phyloP scores from a whole-genome alignment of 2,113 vertebrate genomes.

The Dipodomys stephensi region DNA sequence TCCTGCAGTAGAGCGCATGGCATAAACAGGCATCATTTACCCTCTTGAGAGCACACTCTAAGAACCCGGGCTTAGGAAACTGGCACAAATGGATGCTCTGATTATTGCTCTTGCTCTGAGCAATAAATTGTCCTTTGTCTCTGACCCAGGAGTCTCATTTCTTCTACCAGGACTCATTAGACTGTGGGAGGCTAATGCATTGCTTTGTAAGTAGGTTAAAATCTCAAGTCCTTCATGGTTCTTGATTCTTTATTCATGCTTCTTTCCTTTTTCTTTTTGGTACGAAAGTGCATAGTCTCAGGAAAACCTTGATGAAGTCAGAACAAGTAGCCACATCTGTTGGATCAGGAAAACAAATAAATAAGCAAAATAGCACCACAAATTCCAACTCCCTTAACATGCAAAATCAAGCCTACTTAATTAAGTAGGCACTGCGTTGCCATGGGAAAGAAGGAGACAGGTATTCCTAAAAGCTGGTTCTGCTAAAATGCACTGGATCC shows the following conservation, averaged over 20 bases:
- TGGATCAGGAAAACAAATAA: conserved; percentile 12
- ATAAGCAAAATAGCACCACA: neutral
- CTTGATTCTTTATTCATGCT: neutral
- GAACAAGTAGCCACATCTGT: neutral
- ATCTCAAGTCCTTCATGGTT: conserved; percentile 33
- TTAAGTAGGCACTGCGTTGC: neutral
- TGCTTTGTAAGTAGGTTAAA: conserved; percentile 50
- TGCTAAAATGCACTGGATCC: too few relatives aligned
- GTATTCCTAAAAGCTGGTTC: neutral
- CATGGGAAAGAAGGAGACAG: neutral
- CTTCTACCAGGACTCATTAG: neutral
- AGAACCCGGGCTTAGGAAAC: neutral
- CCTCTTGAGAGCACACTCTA: neutral
- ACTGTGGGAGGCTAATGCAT: conserved; percentile 38
- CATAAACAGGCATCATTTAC: neutral
- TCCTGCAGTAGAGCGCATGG: neutral
- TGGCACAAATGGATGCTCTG: conserved; percentile 4
- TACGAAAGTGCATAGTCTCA: neutral
- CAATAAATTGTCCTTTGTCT: conserved; percentile 33
- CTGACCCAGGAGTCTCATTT: conserved; percentile 44
- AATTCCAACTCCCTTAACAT: neutral
- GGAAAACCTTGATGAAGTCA: neutral
- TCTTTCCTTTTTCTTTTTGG: neutral
- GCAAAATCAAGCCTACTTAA: neutral
- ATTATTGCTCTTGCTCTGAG: conserved; percentile 24